These are phyloP conservation scores for Gambusia affinis DNA, from an alignment of 2,113 vertebrate genomes.

Conservation along the genomic window DNA sequence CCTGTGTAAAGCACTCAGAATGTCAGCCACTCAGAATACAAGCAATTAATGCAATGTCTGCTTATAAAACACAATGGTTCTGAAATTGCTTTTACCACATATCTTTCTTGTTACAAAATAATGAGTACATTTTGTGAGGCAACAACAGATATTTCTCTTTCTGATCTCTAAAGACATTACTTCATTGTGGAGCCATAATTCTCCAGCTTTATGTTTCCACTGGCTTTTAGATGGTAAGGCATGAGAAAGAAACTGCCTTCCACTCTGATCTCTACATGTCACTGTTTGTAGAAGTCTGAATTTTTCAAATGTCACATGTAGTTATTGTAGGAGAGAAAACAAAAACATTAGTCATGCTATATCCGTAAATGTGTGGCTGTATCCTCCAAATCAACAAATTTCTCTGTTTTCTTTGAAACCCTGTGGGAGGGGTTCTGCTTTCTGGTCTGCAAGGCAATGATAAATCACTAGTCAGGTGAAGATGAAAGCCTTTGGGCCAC, in stretches of 20 bases:
- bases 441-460: constrained; percentile 66
- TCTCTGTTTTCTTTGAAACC: constrained; percentile 56
- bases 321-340: background rate
- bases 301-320: constrained; percentile 1
- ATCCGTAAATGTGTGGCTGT: constrained; percentile 18
- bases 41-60: background rate
- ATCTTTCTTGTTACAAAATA: background rate
- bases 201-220: background rate
- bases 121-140: background rate
- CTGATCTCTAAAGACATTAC: background rate
- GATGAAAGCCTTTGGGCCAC: constrained; percentile 71
- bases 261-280: constrained; percentile 17
- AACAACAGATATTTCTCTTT: background rate
- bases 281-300: background rate
- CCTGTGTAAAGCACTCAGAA: background rate
- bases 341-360: constrained; percentile 10
- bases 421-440: constrained; percentile 56
- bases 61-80: background rate
- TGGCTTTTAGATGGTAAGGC: constrained; percentile 1
- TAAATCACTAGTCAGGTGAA: constrained; percentile 73
- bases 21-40: background rate
- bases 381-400: constrained; percentile 31
- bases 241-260: background rate
- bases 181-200: background rate
- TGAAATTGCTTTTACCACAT: no score